These are phyloP conservation scores for Romanogobio albipinnatus DNA, from an alignment of 2,113 vertebrate genomes.

Conservation along the genomic window DNA sequence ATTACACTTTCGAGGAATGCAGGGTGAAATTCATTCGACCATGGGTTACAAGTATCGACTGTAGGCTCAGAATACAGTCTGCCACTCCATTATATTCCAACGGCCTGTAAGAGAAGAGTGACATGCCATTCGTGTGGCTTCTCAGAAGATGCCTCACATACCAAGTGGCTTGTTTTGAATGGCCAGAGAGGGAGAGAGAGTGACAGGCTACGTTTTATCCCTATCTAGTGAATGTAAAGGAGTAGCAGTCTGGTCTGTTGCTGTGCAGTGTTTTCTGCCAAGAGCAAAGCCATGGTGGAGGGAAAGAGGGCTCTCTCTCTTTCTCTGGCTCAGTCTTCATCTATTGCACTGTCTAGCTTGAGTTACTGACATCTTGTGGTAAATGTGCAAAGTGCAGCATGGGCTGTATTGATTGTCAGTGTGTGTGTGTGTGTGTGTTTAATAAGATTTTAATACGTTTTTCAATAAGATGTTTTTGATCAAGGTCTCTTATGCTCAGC, in stretches of 20 bases:
- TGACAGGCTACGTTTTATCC: background rate
- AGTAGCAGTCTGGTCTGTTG: constrained; percentile 47
- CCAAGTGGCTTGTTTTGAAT: constrained; percentile 31
- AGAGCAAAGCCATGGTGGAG: constrained; percentile 40
- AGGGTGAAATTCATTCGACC: constrained; percentile 18
- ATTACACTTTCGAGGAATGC: constrained; percentile 9
- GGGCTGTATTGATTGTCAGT: background rate
- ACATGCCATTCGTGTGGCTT: background rate
- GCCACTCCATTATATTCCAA: background rate
- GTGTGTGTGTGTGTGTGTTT: background rate
- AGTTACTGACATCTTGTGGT: constrained; percentile 61
- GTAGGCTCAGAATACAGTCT: background rate
- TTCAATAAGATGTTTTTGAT: background rate
- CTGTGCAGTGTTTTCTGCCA: constrained; percentile 54
- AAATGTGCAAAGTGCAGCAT: constrained; percentile 47
- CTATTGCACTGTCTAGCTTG: constrained; percentile 40
- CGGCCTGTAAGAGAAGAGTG: constrained; percentile 17
- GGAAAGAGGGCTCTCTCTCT: constrained; percentile 4
- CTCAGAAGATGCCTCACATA: constrained; percentile 23
- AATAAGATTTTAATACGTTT: too few species aligned
- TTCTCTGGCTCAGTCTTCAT: background rate
- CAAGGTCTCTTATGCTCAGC: background rate
- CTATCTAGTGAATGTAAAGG: constrained; percentile 27
- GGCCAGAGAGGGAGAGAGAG: background rate
- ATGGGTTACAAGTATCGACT: constrained; percentile 12